A percentile compares a stretch with the other conserved stretches of the same genome.
Evolutionary conservation across 2,113 vertebrate genomes (phyloP).

Genomic region (Camelus bactrianus): DNA sequence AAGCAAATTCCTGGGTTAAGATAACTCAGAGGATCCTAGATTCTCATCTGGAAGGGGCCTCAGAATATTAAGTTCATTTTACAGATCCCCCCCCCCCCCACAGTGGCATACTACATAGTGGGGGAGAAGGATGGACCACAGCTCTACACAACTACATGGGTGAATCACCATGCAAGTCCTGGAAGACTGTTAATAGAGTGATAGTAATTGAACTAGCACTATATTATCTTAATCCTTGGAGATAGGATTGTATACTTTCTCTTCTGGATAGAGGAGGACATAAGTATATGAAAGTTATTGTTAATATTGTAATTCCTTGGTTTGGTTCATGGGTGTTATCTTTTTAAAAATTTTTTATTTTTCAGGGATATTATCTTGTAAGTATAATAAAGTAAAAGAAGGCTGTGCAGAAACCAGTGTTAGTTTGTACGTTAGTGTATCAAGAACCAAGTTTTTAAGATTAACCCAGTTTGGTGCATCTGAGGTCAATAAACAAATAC

Average conservation of each 20-base stretch:
- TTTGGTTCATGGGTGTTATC: neutral
- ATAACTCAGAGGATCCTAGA: neutral
- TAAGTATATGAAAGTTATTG: neutral
- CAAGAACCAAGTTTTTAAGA: neutral
- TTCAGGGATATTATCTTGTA: neutral
- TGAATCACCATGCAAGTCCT: neutral
- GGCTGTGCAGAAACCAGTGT: neutral
- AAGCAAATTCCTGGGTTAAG: neutral
- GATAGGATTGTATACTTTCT: neutral
- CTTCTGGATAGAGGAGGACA: neutral
- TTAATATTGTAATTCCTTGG: neutral
- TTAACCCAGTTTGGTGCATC: neutral
- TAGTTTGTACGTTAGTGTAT: neutral
- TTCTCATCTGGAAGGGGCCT: neutral
- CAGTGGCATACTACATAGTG: neutral
- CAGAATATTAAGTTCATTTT: neutral
- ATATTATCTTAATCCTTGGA: neutral
- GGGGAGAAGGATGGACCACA: neutral
- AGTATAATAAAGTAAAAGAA: neutral
- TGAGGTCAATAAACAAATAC: neutral
- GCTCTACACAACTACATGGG: neutral
- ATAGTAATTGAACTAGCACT: neutral
- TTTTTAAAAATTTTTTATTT: too few species aligned
- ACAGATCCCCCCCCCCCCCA: neutral
- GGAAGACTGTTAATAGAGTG: neutral